Conservation (phyloP, 2,888 invertebrate species). For the Atrina japonica region DNA sequence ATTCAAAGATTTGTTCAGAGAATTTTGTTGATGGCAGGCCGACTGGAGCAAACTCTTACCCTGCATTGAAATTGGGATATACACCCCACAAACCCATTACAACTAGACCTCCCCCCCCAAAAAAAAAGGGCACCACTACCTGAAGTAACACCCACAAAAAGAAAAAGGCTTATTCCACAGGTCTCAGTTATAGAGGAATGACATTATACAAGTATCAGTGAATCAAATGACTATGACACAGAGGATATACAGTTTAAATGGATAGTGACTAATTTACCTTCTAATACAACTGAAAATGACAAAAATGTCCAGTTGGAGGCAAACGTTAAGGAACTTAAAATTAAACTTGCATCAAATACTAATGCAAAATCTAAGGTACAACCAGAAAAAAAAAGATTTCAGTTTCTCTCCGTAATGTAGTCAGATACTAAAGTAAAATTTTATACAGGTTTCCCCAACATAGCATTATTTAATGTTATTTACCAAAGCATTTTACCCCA, state of each 20-base stretch:
- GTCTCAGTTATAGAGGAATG: neutral
- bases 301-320: conserved; percentile 3
- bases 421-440: conserved; percentile 3
- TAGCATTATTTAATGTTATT: conserved; percentile 13
- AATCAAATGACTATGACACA: neutral
- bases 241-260: too few relatives aligned
- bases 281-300: neutral
- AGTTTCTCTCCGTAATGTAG: neutral
- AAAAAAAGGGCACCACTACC: neutral
- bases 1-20: conserved; percentile 13
- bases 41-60: conserved; percentile 23
- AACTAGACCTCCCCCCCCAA: conserved; percentile 10
- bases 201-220: neutral
- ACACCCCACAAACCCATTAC: neutral
- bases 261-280: too few relatives aligned
- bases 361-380: too few relatives aligned
- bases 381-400: too few relatives aligned
- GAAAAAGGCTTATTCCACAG: neutral
- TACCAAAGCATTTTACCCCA: conserved; percentile 3
- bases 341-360: neutral
- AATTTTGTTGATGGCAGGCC: conserved; percentile 8
- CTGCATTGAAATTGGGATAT: conserved; percentile 15
- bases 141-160: neutral
- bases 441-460: conserved; percentile 15
- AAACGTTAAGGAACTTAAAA: conserved; percentile 2